Conservation (phyloP, 2,888 invertebrate genomes). For the Pogonocherus hispidulus region DNA sequence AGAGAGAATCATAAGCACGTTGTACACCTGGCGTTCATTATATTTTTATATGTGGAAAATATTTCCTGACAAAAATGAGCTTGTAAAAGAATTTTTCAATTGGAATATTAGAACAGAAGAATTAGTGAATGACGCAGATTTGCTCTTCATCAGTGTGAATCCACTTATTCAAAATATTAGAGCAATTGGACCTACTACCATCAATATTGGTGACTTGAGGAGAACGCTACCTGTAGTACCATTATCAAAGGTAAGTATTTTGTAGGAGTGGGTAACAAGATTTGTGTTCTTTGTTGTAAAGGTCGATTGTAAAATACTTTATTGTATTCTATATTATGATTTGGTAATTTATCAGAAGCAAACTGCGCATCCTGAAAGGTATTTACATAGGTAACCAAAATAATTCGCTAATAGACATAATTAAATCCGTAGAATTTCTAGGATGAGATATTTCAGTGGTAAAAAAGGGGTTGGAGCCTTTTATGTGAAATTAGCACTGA, state of each 20-base stretch:
- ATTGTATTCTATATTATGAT: too few relatives aligned
- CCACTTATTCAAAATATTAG: constrained; percentile 52
- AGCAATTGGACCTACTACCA: constrained; percentile 54
- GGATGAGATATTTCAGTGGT: too few relatives aligned
- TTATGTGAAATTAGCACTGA: too few relatives aligned
- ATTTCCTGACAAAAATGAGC: constrained; percentile 16
- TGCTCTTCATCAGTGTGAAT: constrained; percentile 56
- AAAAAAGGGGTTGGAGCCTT: too few relatives aligned
- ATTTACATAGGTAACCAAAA: too few relatives aligned
- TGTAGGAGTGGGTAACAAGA: too few relatives aligned
- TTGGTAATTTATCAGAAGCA: too few relatives aligned
- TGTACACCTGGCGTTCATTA: constrained; percentile 25
- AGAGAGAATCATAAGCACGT: constrained; percentile 52
- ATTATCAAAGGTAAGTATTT: constrained; percentile 41
- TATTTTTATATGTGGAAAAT: not conserved
- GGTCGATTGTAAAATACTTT: too few relatives aligned
- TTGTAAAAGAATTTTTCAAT: constrained; percentile 48
- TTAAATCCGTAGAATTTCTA: too few relatives aligned
- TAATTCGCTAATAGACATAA: too few relatives aligned
- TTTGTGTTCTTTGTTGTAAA: too few relatives aligned
- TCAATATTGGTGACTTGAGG: constrained; percentile 48
- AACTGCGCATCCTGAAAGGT: too few relatives aligned
- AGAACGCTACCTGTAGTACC: constrained; percentile 30
- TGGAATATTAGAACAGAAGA: constrained; percentile 51
- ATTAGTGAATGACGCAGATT: constrained; percentile 51